Evolutionary conservation across 2,888 invertebrate genomes (phyloP), one percentile per base, ranked within the genome.

Genomic region (Nasonia oneida): DNA sequence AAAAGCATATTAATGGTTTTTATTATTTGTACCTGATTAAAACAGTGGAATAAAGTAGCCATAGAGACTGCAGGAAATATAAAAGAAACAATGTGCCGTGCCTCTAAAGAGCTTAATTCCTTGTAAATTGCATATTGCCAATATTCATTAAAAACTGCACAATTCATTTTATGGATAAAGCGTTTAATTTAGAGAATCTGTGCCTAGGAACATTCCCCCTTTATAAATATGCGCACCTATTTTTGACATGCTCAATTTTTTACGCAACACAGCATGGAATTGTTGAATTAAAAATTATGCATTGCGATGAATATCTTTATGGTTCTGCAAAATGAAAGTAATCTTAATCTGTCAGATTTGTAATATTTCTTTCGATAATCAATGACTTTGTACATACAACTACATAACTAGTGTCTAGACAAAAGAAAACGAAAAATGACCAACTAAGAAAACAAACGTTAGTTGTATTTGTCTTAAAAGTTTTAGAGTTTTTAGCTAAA

Each of bases 1-100:
- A 79, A 83, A 74, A 18, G n/a, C 53, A 73, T 79, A 64, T 23
- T 57, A 74, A 71, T 70, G 64, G 33, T 85, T 87, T 80, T 87
- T 80, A 80, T 87, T 83, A 80, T 87, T 83, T 81, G 87, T 87
- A 87, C 85, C 85, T 85, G 85, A 87, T 84, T 73, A 47, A 87
- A 86, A 71, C 37, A 84, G 81, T 84, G 70, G 82, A 81, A 84
- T 78, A 78, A 78, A 75, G 83, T 83, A 82, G 64, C 80, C 67
- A 87, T 83, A 85, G 77, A 85, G 87, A 87, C 87, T 87, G 80
- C 37, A 37, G 37, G 83, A 85, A 84, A 82, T 42, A 61, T 67
- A 76, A 74, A 64, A 78, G 84, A 80, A 76, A 70, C 14, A 80
- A 39, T 78, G 71, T 50, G 61, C 67, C 70, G 73, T 86, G 81